Conservation (phyloP, 2,797 vertebrate species). For the Microctenopoma steveboyesi region DNA sequence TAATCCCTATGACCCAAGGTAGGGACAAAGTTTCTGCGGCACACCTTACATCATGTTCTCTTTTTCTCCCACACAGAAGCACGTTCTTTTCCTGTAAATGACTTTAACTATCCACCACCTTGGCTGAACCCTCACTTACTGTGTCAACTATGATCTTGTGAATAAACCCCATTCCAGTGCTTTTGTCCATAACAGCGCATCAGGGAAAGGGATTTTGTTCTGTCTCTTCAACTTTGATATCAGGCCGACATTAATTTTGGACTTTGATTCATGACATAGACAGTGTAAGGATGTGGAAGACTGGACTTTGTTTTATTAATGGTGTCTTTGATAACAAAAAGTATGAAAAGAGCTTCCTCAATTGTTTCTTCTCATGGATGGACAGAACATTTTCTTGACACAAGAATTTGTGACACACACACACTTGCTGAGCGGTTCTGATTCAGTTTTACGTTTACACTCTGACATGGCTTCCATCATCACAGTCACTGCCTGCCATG, state of each 20-base stretch:
- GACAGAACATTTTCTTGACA: constrained; percentile 1
- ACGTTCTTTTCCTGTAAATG: constrained; percentile 30
- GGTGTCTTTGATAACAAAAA: constrained; percentile 11
- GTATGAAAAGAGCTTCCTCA: neutral
- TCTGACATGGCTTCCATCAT: constrained; percentile 44
- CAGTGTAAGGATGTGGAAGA: constrained; percentile 13
- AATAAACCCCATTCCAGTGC: constrained; percentile 25
- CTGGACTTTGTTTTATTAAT: neutral
- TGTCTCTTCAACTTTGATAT: constrained; percentile 22
- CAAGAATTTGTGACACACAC: neutral
- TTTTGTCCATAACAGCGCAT: constrained; percentile 13
- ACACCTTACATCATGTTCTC: constrained; percentile 8
- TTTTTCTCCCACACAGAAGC: constrained; percentile 21
- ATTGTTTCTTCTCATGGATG: neutral
- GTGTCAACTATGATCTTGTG: constrained; percentile 16
- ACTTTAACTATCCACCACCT: constrained; percentile 34
- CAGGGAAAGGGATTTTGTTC: constrained; percentile 25
- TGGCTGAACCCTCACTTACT: constrained; percentile 7
- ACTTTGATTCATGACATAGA: constrained; percentile 13
- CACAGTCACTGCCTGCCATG: constrained; percentile 45
- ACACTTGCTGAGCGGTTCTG: neutral
- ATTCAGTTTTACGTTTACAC: neutral
- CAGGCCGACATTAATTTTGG: neutral
- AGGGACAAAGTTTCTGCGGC: constrained; percentile 15
- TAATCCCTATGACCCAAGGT: neutral